Percentiles rank a stretch among this genome's conserved stretches.
Conservation (phyloP, 2,797 vertebrate genomes). For the Balearica regulorum region DNA sequence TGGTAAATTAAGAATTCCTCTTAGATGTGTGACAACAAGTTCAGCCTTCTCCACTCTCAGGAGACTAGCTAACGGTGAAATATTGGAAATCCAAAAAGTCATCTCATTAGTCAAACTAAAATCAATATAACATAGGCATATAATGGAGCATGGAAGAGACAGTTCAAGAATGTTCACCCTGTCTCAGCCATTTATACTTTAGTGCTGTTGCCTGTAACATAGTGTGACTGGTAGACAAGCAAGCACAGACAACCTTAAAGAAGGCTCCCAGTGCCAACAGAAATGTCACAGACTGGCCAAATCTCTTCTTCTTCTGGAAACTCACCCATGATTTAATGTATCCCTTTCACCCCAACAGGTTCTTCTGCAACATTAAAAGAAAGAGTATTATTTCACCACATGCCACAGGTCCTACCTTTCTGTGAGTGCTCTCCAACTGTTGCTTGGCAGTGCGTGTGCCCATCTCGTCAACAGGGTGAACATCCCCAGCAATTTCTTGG, state of each 20-base stretch:
- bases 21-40: not conserved
- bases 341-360: not conserved
- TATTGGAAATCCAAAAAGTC: not conserved
- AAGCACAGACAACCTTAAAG: not conserved
- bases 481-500: not conserved
- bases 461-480: not conserved
- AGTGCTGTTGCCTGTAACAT: not conserved
- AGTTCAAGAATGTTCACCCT: not conserved
- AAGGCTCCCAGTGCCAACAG: not conserved
- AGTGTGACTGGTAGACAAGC: not conserved
- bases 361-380: not conserved
- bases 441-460: rapidly evolving
- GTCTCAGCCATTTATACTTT: not conserved
- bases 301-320: not conserved
- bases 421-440: not conserved
- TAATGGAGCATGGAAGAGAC: not conserved
- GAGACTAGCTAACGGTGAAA: not conserved
- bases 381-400: not conserved
- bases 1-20: not conserved
- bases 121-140: not conserved
- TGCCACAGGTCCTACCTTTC: not conserved
- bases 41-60: not conserved
- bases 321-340: not conserved
- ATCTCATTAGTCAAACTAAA: not conserved
- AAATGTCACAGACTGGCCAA: not conserved